Percentiles rank a stretch among this genome's conserved stretches.
Evolutionary conservation across 2,888 invertebrate genomes (phyloP).

Genomic region (Maniola hyperantus): DNA sequence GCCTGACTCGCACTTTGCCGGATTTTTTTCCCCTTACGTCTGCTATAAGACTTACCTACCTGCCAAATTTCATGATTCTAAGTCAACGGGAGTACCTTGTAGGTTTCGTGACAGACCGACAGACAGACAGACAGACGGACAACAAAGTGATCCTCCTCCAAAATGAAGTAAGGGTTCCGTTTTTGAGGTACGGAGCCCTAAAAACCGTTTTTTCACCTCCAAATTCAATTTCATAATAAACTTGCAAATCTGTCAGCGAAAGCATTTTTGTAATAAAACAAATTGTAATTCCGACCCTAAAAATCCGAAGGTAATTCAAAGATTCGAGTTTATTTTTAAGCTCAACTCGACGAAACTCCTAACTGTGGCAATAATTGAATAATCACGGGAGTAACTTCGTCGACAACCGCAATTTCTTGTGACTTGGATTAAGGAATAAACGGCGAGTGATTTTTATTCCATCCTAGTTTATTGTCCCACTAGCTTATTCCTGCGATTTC

Average conservation of each 20-base stretch:
- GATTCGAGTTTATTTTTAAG: constrained; percentile 39
- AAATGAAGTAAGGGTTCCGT: too few species aligned
- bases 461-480: not conserved
- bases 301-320: constrained; percentile 37
- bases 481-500: too few species aligned
- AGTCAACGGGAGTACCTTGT: too few species aligned
- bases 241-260: constrained; percentile 26
- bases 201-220: constrained; percentile 23
- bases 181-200: too few species aligned
- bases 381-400: constrained; percentile 52
- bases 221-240: constrained; percentile 37
- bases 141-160: too few species aligned
- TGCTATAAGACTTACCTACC: too few species aligned
- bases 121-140: too few species aligned
- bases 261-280: constrained; percentile 37
- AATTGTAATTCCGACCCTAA: constrained; percentile 37
- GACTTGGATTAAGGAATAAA: constrained; percentile 36
- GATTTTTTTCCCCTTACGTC: too few species aligned
- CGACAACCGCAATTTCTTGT: constrained; percentile 45
- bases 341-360: constrained; percentile 38
- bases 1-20: too few species aligned
- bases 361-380: constrained; percentile 54
- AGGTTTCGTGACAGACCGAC: too few species aligned
- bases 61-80: too few species aligned
- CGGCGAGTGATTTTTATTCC: constrained; percentile 1